Conservation (phyloP, 1,140 invertebrate species). For the Stenopsyche tienmushanensis region DNA sequence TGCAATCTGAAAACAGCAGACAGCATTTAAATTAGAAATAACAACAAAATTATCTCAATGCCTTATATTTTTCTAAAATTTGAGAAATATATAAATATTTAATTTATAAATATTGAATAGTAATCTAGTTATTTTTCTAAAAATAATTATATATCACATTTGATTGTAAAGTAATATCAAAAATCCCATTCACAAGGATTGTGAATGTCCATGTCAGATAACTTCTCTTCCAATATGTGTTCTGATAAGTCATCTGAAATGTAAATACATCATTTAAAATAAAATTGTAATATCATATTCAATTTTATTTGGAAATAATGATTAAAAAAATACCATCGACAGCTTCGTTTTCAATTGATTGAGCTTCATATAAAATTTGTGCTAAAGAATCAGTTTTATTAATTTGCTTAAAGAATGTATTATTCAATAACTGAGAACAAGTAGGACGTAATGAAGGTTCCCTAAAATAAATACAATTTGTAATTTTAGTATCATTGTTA, state of each 20-base stretch:
- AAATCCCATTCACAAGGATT: slow-evolving; percentile 55
- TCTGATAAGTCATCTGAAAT: slow-evolving; percentile 53
- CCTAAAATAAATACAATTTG: slow-evolving; percentile 43
- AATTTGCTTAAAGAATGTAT: slow-evolving; percentile 75
- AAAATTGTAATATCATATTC: neutral
- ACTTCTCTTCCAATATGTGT: slow-evolving; percentile 50
- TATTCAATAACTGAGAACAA: slow-evolving; percentile 65
- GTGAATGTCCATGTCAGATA: slow-evolving; percentile 54
- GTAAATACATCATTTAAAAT: slow-evolving; percentile 12
- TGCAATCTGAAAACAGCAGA: no score
- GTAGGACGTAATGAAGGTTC: slow-evolving; percentile 66
- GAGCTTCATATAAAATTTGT: slow-evolving; percentile 48
- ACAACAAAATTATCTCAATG: no score
- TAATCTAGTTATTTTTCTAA: no score
- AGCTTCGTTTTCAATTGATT: slow-evolving; percentile 51
- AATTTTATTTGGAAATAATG: neutral
- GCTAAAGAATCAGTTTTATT: slow-evolving; percentile 50
- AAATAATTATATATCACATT: slow-evolving; percentile 39
- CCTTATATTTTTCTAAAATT: no score
- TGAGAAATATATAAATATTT: no score
- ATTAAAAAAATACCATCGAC: slow-evolving; percentile 18
- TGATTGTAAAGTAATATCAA: slow-evolving; percentile 36
- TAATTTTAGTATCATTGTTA: slow-evolving; percentile 1
- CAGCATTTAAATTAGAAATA: no score
- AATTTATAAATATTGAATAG: no score